Evolutionary conservation across 2,113 vertebrate genomes (phyloP).

Genomic region (Otocyon megalotis): DNA sequence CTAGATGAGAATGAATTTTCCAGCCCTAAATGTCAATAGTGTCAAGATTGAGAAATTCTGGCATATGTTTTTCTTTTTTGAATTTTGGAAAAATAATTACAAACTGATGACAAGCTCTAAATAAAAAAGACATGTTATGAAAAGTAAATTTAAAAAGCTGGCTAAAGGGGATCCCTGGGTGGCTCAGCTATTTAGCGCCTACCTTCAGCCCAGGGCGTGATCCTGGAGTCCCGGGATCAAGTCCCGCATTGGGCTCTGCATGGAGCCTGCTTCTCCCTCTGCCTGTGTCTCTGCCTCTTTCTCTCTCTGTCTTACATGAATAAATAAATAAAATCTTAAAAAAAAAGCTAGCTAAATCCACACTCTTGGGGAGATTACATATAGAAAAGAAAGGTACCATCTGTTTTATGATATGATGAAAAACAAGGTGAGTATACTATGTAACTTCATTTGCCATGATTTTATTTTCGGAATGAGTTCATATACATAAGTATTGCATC

Average conservation of each 20-base stretch:
- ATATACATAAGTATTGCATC: neutral
- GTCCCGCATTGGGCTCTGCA: too few species aligned
- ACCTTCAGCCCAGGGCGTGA: too few species aligned
- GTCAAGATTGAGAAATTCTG: neutral
- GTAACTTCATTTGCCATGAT: conserved; percentile 35
- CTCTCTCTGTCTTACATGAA: too few species aligned
- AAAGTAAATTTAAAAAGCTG: neutral
- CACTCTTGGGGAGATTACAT: conserved; percentile 58
- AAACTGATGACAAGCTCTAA: neutral
- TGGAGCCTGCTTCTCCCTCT: too few species aligned
- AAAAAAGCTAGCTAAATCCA: conserved; percentile 62
- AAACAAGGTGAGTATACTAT: conserved; percentile 56
- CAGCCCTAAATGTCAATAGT: neutral
- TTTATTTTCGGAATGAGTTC: conserved; percentile 40
- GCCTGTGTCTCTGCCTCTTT: too few species aligned
- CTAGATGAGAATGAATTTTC: neutral
- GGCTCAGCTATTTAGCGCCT: too few species aligned
- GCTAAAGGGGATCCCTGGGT: neutral
- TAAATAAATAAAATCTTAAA: too few species aligned
- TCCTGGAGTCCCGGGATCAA: too few species aligned
- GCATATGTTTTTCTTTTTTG: conserved; percentile 3
- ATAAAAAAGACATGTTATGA: neutral
- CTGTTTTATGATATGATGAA: conserved; percentile 66
- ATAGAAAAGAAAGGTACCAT: conserved; percentile 53
- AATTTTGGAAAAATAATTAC: conserved; percentile 52